Evolutionary conservation across 2,797 vertebrate species (phyloP).

Genomic region (Alcedo atthis): DNA sequence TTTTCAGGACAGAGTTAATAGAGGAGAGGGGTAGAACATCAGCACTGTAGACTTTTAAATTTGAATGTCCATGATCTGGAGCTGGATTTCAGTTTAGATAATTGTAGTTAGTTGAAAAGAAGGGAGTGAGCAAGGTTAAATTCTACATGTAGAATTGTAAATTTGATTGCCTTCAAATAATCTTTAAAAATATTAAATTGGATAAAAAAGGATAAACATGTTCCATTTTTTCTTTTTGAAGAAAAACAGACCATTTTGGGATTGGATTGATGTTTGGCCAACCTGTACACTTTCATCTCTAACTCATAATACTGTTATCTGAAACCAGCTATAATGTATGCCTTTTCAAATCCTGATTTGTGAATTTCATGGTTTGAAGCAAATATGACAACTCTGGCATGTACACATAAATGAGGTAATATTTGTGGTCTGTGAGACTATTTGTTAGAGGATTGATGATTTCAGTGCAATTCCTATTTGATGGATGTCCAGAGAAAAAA

Average conservation of each 20-base stretch:
- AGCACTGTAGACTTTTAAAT: not conserved
- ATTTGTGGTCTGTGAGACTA: not conserved
- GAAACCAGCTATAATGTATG: slow-evolving; percentile 46
- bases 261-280: slow-evolving; percentile 55
- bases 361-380: slow-evolving; percentile 23
- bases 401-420: slow-evolving; percentile 12
- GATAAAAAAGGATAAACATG: not conserved
- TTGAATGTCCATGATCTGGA: not conserved
- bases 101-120: not conserved
- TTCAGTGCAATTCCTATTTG: not conserved
- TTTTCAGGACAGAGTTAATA: not conserved
- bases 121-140: not conserved
- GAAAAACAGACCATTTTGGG: not conserved
- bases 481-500: not conserved
- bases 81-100: not conserved
- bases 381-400: slow-evolving; percentile 36
- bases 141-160: not conserved
- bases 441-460: not conserved
- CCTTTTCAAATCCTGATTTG: slow-evolving; percentile 52
- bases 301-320: slow-evolving; percentile 56
- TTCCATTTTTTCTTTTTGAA: not conserved
- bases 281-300: slow-evolving; percentile 50
- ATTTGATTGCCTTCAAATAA: slow-evolving; percentile 3
- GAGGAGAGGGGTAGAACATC: not conserved
- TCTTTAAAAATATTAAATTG: slow-evolving; percentile 37